A percentile compares a stretch with the other conserved stretches of the same genome.
These are phyloP conservation scores for Pheosia gnoma DNA, from an alignment of 2,888 invertebrate species.

Conservation along the genomic window DNA sequence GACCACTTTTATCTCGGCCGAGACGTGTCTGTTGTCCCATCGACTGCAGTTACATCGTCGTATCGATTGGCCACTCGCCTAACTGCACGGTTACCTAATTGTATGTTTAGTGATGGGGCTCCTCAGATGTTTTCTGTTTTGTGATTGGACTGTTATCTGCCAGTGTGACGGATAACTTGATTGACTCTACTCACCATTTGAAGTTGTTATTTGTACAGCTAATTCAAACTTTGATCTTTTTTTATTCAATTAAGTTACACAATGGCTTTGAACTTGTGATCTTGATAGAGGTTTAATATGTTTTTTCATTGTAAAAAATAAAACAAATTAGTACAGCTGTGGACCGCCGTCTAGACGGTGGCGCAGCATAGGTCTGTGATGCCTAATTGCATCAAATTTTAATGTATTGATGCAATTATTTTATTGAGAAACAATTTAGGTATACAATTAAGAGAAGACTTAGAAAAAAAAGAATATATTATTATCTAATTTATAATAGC, in stretches of 20 bases:
- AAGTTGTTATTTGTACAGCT: constrained; percentile 1
- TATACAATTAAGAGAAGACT: background rate
- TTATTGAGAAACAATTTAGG: background rate
- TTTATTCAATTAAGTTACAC: constrained; percentile 1
- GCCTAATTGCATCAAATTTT: background rate
- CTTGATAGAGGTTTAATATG: background rate
- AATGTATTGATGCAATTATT: background rate
- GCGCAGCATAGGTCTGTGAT: background rate
- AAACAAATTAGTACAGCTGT: background rate
- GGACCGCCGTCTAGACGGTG: background rate
- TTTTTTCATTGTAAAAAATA: background rate
- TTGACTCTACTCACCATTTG: constrained; percentile 5
- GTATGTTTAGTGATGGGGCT: background rate
- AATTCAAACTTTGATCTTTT: background rate
- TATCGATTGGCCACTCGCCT: constrained; percentile 20
- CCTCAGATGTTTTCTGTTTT: background rate
- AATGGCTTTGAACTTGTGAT: background rate
- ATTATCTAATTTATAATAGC: too few relatives aligned
- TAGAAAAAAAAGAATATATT: background rate
- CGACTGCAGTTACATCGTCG: constrained; percentile 23
- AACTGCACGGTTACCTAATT: constrained; percentile 9
- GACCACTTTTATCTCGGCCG: constrained; percentile 73
- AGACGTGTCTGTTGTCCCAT: constrained; percentile 41
- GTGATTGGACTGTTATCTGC: constrained; percentile 5
- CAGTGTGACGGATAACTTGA: background rate